phyloP scores from a whole-genome alignment of 2,113 vertebrate genomes.

The Epinephelus lanceolatus region DNA sequence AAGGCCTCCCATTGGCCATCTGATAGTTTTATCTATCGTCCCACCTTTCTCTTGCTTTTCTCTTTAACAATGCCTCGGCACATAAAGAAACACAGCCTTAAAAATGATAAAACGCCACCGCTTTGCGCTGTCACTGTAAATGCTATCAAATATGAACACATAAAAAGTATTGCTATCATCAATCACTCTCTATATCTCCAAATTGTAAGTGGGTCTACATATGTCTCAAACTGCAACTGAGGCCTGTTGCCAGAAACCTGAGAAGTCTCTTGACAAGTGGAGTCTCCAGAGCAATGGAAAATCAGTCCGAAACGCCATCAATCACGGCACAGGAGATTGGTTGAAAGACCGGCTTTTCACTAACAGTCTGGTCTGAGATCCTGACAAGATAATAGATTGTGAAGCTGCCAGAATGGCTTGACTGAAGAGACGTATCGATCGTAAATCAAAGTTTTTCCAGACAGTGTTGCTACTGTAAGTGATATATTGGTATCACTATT shows the following conservation, averaged over 20 bases:
- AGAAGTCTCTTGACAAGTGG: conserved; percentile 66
- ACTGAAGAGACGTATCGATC: conserved; percentile 37
- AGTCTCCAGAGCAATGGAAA: conserved; percentile 68
- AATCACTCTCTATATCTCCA: conserved; percentile 33
- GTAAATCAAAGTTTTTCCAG: conserved; percentile 44
- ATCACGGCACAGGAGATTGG: conserved; percentile 62
- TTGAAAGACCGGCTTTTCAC: conserved; percentile 63
- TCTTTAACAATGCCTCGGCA: conserved; percentile 23
- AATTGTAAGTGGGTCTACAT: conserved; percentile 17
- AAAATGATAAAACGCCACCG: not conserved
- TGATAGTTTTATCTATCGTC: conserved; percentile 9
- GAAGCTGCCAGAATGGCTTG: conserved; percentile 56
- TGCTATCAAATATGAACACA: conserved; percentile 25
- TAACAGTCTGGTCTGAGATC: conserved; percentile 49
- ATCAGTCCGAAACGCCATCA: conserved; percentile 65
- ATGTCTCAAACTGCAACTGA: conserved; percentile 30
- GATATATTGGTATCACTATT: conserved; percentile 3
- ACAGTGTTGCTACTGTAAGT: conserved; percentile 21
- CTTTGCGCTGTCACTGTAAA: not conserved
- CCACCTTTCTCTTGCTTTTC: conserved; percentile 37
- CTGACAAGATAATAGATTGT: conserved; percentile 75
- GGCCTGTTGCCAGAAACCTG: conserved; percentile 59
- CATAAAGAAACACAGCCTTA: not conserved
- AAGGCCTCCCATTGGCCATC: conserved; percentile 28
- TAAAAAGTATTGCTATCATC: conserved; percentile 21